Percentiles rank a stretch among this genome's conserved stretches.
Conservation (phyloP, 2,888 invertebrate genomes). For the Lampropteryx suffumata region DNA sequence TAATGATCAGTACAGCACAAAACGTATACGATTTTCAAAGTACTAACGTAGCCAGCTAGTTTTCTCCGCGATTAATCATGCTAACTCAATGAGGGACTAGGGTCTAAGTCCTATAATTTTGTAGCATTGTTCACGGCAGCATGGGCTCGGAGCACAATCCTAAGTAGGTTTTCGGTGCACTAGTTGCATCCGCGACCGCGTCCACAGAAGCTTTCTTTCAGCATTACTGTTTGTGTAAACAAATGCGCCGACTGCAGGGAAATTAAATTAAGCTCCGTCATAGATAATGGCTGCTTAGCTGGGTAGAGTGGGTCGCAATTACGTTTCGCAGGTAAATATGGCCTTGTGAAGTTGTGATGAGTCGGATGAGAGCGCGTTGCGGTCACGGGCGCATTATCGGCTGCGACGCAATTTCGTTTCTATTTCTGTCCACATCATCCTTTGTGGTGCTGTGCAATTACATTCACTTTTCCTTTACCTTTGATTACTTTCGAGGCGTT, state of each 20-base stretch:
- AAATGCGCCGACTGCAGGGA: slow-evolving; percentile 18
- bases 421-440: slow-evolving; percentile 60
- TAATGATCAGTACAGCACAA: slow-evolving; percentile 59
- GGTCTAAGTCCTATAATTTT: slow-evolving; percentile 75
- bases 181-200: slow-evolving; percentile 58
- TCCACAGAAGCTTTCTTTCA: slow-evolving; percentile 55
- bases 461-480: slow-evolving; percentile 50
- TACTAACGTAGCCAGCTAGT: slow-evolving; percentile 55
- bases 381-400: slow-evolving; percentile 59
- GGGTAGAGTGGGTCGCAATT: slow-evolving; percentile 23
- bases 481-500: slow-evolving; percentile 54
- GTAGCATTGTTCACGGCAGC: slow-evolving; percentile 66
- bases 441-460: slow-evolving; percentile 67
- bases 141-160: slow-evolving; percentile 54
- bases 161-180: slow-evolving; percentile 76
- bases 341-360: slow-evolving; percentile 38
- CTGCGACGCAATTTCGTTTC: slow-evolving; percentile 68
- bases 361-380: slow-evolving; percentile 44
- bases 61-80: slow-evolving; percentile 78
- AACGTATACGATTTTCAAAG: slow-evolving; percentile 67
- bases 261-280: slow-evolving; percentile 27
- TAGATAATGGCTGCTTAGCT: slow-evolving; percentile 25
- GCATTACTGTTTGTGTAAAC: slow-evolving; percentile 31
- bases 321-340: slow-evolving; percentile 30
- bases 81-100: slow-evolving; percentile 68